Base-by-base conservation (phyloP, 2,888 invertebrate genomes). In the Aphodius granarius region DNA sequence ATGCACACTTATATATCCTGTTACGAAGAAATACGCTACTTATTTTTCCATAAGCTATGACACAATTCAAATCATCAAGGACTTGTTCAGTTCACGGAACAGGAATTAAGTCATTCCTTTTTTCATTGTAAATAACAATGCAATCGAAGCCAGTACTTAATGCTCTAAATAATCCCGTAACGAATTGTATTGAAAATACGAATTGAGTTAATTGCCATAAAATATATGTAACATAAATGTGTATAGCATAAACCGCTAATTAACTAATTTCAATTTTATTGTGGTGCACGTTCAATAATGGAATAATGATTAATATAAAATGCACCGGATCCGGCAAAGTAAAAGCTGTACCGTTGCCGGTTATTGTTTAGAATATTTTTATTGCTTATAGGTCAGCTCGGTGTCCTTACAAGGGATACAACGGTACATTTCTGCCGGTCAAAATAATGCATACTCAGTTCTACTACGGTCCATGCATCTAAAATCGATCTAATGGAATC, bases 341-440 rank as follows among this genome's bases (percentile, higher is more conserved):
- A 43, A 43, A 43, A 43, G 43, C 43, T 68, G 68, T 22, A 22
- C 68, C 68, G 68, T 68, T 21, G n/a, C 22, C 68, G n/a, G 22
- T 22, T 68, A 68, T 68, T 68, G 68, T 68, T 68, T 68, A 68
- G 68, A 22, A 68, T 68, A 68, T 68, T 68, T 68, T 68, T 20
- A 22, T 68, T 21, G 19, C n/a, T 68, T 68, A 68, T 68, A 68
- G 68, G 68, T 68, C 22, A 22, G 68, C 68, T 21, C 68, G 20
- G 22, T 68, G 20, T 68, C 68, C 68, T 68, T 21, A 21, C 20
- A 68, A 68, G n/a, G 68, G 68, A 43, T 43, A 43, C 43, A 43
- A 43, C 43, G 43, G 43, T 43, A 43, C 43, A 43, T 43, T 43
- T 43, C 43, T 43, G 43, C 43, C 3, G 43, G 43, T 43, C 43